phyloP scores from a whole-genome alignment of 1,140 invertebrate species.

The Rhopalosiphum padi region DNA sequence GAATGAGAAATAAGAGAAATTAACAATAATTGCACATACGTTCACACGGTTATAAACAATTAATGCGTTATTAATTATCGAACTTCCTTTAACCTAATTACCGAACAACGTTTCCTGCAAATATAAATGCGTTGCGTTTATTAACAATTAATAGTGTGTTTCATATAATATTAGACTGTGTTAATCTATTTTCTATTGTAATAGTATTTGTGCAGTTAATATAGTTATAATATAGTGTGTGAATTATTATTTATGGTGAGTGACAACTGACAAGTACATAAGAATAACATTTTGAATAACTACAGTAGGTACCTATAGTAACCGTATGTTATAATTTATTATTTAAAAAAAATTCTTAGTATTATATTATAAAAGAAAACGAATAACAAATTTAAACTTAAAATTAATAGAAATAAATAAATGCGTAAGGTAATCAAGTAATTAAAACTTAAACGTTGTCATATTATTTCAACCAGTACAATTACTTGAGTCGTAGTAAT shows the following conservation, averaged over 20 bases:
- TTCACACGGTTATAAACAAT: conserved; percentile 28
- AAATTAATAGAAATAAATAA: too few species aligned
- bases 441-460: too few species aligned
- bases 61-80: conserved; percentile 39
- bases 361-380: too few species aligned
- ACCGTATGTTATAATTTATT: too few species aligned
- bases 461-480: not conserved
- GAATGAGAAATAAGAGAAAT: conserved; percentile 21
- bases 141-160: conserved; percentile 11
- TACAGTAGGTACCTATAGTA: too few species aligned
- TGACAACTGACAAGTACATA: not conserved
- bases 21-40: not conserved
- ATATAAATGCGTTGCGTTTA: not conserved
- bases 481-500: too few species aligned
- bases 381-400: too few species aligned
- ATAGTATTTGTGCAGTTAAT: not conserved
- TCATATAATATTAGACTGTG: too few species aligned
- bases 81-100: conserved; percentile 38
- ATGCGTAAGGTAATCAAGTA: too few species aligned
- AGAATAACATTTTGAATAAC: not conserved
- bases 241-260: not conserved
- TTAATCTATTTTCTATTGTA: conserved; percentile 26
- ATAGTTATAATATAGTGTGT: not conserved
- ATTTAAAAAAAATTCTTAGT: too few species aligned
- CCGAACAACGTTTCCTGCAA: not conserved